These are phyloP conservation scores for Drosophila parabipectinata DNA, from an alignment of 1,140 invertebrate species.

Conservation along the genomic window DNA sequence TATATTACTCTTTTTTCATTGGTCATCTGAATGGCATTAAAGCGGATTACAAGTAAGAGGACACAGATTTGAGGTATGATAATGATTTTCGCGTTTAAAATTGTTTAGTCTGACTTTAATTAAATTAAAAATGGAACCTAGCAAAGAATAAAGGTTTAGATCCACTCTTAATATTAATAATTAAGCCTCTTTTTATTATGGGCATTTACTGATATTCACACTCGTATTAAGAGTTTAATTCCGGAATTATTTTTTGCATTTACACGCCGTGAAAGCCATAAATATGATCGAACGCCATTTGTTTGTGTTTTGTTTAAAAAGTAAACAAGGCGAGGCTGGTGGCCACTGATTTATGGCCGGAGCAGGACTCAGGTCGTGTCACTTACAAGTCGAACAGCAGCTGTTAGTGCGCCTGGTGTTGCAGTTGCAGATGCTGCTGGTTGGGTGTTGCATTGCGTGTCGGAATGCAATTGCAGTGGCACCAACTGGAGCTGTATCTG, in stretches of 20 bases:
- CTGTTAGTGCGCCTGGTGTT: constrained; percentile 1
- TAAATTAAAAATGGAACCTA: too few species aligned
- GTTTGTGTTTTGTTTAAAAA: constrained; percentile 23
- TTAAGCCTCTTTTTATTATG: background rate
- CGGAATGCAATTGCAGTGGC: constrained; percentile 4
- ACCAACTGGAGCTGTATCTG: constrained; percentile 29
- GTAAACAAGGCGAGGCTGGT: constrained; percentile 35
- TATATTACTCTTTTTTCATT: constrained; percentile 10
- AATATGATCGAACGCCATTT: constrained; percentile 38
- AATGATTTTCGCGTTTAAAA: too few species aligned
- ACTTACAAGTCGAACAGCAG: constrained; percentile 42
- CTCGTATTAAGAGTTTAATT: constrained; percentile 6
- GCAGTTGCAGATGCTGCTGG: constrained; percentile 4
- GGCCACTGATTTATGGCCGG: constrained; percentile 53
- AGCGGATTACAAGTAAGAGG: background rate
- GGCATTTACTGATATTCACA: constrained; percentile 7
- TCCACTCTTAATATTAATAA: background rate
- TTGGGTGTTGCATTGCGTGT: background rate
- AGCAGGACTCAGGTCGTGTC: constrained; percentile 34
- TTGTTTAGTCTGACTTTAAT: too few species aligned
- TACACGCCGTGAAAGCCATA: constrained; percentile 37
- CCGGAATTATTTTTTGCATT: constrained; percentile 38
- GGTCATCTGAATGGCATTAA: background rate
- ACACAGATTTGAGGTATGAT: too few species aligned
- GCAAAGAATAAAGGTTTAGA: too few species aligned